These are phyloP conservation scores for Kryptolebias ocellatus DNA, from an alignment of 2,797 vertebrate species.

Conservation along the genomic window DNA sequence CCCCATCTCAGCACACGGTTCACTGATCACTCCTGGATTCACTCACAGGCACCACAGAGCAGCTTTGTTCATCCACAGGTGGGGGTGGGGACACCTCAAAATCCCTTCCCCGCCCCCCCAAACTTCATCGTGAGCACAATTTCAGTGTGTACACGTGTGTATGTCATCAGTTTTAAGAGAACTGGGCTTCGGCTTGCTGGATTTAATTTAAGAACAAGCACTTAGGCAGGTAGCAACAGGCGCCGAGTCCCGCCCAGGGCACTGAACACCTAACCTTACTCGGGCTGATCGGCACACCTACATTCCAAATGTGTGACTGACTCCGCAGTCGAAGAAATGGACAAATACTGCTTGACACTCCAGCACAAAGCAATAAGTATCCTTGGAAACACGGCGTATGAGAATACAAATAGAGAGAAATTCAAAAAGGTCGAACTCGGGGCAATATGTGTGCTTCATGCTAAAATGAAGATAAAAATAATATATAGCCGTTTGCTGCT, in stretches of 20 bases:
- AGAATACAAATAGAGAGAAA: slow-evolving; percentile 63
- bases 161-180: slow-evolving; percentile 32
- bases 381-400: slow-evolving; percentile 59
- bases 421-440: slow-evolving; percentile 28
- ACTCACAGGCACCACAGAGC: slow-evolving; percentile 41
- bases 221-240: slow-evolving; percentile 82
- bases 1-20: slow-evolving; percentile 44
- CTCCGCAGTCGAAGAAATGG: slow-evolving; percentile 51
- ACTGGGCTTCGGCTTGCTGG: slow-evolving; percentile 51
- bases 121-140: neutral
- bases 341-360: slow-evolving; percentile 48
- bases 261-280: slow-evolving; percentile 67
- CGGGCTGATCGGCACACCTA: slow-evolving; percentile 76
- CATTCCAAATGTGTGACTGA: slow-evolving; percentile 78
- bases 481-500: slow-evolving; percentile 5
- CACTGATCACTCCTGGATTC: slow-evolving; percentile 60
- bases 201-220: slow-evolving; percentile 70
- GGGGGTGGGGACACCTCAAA: slow-evolving; percentile 65
- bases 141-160: slow-evolving; percentile 5
- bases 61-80: slow-evolving; percentile 74
- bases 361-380: slow-evolving; percentile 43
- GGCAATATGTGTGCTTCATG: slow-evolving; percentile 6
- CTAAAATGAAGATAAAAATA: slow-evolving; percentile 18
- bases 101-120: slow-evolving; percentile 27
- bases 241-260: slow-evolving; percentile 65